Evolutionary conservation across 2,797 vertebrate species (phyloP).

Genomic region (Helarctos malayanus): DNA sequence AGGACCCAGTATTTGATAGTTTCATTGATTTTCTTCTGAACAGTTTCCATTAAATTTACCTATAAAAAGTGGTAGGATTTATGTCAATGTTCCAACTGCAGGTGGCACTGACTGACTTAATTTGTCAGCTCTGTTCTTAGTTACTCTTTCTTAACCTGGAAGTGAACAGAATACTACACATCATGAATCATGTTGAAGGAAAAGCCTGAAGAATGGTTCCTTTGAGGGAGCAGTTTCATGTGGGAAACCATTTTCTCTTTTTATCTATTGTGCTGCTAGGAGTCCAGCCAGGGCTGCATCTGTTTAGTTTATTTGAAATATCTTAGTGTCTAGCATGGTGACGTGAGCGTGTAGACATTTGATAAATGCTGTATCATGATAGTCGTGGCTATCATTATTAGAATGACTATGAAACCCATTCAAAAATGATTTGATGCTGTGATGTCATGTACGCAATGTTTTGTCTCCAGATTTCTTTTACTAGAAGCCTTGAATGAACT

Average conservation of each 20-base stretch:
- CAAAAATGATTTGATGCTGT: background rate
- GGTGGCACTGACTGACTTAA: constrained; percentile 75
- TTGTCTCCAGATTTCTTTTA: constrained; percentile 45
- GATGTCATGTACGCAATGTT: background rate
- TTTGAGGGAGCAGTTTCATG: constrained; percentile 65
- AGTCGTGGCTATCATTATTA: constrained; percentile 3
- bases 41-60: constrained; percentile 6
- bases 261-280: constrained; percentile 63
- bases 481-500: background rate
- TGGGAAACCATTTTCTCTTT: constrained; percentile 73
- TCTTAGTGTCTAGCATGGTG: constrained; percentile 21
- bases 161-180: constrained; percentile 37
- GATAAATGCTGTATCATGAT: constrained; percentile 6
- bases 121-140: constrained; percentile 12
- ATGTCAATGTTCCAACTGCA: constrained; percentile 61
- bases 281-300: constrained; percentile 57
- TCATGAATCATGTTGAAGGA: constrained; percentile 72
- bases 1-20: background rate
- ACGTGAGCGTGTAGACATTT: background rate
- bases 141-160: constrained; percentile 57
- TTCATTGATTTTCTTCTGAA: constrained; percentile 55
- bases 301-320: constrained; percentile 59
- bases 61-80: constrained; percentile 22
- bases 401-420: background rate
- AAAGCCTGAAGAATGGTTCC: constrained; percentile 61